A percentile compares a stretch with the other conserved stretches of the same genome.
These are phyloP conservation scores for Plusia festucae DNA, from an alignment of 2,888 invertebrate genomes.

Conservation along the genomic window DNA sequence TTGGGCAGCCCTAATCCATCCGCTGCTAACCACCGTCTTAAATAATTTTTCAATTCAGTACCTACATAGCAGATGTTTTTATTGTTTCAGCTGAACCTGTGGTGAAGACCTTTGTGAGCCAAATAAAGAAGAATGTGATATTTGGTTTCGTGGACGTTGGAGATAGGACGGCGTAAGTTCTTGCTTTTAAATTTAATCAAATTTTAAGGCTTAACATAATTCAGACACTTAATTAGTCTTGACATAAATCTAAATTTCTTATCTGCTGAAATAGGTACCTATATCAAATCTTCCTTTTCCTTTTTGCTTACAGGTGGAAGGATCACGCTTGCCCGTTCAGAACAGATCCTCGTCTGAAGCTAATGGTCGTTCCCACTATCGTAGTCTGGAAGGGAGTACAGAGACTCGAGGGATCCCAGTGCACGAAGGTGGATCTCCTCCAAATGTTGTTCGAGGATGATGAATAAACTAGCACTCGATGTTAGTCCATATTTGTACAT, in stretches of 20 bases:
- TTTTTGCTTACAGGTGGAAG: constrained; percentile 92
- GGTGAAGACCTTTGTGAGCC: background rate
- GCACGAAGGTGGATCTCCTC: constrained; percentile 92
- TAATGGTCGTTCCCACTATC: constrained; percentile 95
- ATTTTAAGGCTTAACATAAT: too few species aligned
- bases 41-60: too few species aligned
- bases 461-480: constrained; percentile 72
- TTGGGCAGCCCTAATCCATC: too few species aligned
- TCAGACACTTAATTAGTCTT: too few species aligned
- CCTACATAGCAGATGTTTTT: background rate
- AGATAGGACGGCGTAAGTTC: background rate
- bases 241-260: too few species aligned
- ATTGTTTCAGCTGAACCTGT: constrained; percentile 2
- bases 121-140: background rate
- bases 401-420: constrained; percentile 94
- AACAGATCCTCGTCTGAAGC: constrained; percentile 91
- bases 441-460: constrained; percentile 94
- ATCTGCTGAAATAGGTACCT: too few species aligned
- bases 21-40: too few species aligned
- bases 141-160: background rate
- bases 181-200: background rate
- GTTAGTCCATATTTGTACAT: constrained; percentile 40
- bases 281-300: background rate
- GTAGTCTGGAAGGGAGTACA: constrained; percentile 94
- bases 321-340: constrained; percentile 94